Conservation (phyloP, 2,113 vertebrate species). For the Acanthochromis polyacanthus region DNA sequence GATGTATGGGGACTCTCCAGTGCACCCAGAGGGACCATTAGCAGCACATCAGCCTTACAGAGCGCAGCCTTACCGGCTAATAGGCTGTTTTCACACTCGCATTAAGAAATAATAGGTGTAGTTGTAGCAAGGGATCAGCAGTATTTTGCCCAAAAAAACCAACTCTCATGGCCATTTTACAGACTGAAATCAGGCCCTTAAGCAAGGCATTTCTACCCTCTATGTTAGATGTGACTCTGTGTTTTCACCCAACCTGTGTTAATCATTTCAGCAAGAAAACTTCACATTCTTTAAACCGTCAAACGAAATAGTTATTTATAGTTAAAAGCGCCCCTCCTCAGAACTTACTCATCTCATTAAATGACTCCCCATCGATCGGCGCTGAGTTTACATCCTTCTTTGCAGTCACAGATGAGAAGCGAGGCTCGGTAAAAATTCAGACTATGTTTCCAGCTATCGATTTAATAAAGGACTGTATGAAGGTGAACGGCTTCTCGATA, state of each 20-base stretch:
- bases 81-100: constrained; percentile 57
- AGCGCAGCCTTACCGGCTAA: constrained; percentile 60
- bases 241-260: no score
- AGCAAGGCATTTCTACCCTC: constrained; percentile 11
- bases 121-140: constrained; percentile 56
- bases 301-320: neutral
- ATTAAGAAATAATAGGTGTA: constrained; percentile 63
- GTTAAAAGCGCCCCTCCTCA: neutral
- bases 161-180: constrained; percentile 12
- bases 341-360: constrained; percentile 49
- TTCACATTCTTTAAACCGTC: neutral
- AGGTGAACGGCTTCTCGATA: constrained; percentile 56
- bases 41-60: constrained; percentile 51
- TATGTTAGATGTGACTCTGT: constrained; percentile 11
- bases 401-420: constrained; percentile 48
- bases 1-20: constrained; percentile 52
- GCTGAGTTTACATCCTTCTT: constrained; percentile 47
- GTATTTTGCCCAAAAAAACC: constrained; percentile 49
- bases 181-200: constrained; percentile 19
- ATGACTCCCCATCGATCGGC: constrained; percentile 47
- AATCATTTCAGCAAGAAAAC: neutral
- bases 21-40: constrained; percentile 65
- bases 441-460: constrained; percentile 48
- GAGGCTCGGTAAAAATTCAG: constrained; percentile 57
- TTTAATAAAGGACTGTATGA: constrained; percentile 55